phyloP scores from a whole-genome alignment of 2,113 vertebrate species.

The Enhydra lutris region DNA sequence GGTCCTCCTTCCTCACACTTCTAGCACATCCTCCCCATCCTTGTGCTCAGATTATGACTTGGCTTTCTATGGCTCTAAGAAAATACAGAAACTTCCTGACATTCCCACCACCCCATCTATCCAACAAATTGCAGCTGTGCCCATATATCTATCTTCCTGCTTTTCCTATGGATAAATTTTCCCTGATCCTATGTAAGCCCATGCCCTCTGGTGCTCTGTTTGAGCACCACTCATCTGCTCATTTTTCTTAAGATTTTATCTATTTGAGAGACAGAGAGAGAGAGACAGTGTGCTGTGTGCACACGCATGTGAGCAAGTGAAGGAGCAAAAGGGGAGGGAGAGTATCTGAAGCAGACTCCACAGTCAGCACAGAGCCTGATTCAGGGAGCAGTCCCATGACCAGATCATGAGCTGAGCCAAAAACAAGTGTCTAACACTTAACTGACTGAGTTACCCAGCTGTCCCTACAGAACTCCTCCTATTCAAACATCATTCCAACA shows the following conservation, averaged over 20 bases:
- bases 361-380: neutral
- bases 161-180: neutral
- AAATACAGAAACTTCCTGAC: neutral
- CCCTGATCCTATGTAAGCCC: neutral
- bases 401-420: neutral
- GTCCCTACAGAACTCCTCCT: neutral
- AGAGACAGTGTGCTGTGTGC: neutral
- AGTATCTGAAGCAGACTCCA: neutral
- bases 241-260: neutral
- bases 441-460: neutral
- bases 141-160: neutral
- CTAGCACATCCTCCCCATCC: neutral
- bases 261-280: neutral
- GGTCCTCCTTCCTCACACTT: neutral
- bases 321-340: neutral
- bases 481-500: neutral
- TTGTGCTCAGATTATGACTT: neutral
- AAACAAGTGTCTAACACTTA: neutral
- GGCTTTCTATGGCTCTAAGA: neutral
- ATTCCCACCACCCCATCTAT: neutral
- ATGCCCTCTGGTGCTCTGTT: neutral
- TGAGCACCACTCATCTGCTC: neutral
- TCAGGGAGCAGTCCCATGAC: neutral
- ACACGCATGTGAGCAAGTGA: neutral
- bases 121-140: neutral